Evolutionary conservation across 2,888 invertebrate species (phyloP).

Genomic region (Pterostichus niger): DNA sequence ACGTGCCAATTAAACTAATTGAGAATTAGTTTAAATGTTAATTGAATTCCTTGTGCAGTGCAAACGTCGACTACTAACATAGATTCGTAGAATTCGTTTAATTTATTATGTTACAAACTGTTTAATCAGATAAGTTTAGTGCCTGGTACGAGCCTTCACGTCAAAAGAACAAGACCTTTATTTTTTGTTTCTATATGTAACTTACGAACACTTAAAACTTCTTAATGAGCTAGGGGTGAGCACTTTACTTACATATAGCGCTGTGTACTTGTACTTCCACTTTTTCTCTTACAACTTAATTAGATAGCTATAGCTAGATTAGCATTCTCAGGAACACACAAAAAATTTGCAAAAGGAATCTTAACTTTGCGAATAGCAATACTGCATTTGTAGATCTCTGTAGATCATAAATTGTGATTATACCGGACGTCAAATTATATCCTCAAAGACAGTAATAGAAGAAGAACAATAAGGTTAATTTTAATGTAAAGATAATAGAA

Average conservation of each 20-base stretch:
- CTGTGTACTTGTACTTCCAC: background rate
- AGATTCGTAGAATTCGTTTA: constrained; percentile 31
- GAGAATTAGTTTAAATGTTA: constrained; percentile 45
- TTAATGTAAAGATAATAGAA: too few species aligned
- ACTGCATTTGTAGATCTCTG: too few species aligned
- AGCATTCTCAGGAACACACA: too few species aligned
- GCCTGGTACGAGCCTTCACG: constrained; percentile 29
- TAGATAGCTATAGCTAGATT: too few species aligned
- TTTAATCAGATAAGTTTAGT: constrained; percentile 54
- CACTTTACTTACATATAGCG: constrained; percentile 3
- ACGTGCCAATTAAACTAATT: constrained; percentile 49
- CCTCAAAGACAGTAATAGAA: too few species aligned
- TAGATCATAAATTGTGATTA: too few species aligned
- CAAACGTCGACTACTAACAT: constrained; percentile 17
- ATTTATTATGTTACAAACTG: constrained; percentile 46
- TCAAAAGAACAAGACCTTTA: constrained; percentile 40
- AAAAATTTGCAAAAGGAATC: too few species aligned
- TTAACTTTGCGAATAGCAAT: too few species aligned
- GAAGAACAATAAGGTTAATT: too few species aligned
- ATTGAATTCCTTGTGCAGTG: constrained; percentile 21
- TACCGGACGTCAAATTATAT: too few species aligned
- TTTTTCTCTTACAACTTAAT: background rate
- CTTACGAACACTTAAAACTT: constrained; percentile 44
- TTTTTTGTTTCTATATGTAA: constrained; percentile 1
- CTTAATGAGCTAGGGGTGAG: constrained; percentile 40